Percentiles rank a stretch among this genome's conserved stretches.
These are phyloP conservation scores for Corticium candelabrum DNA, from an alignment of 37 sponge, comb jelly and placozoan species.

Conservation along the genomic window DNA sequence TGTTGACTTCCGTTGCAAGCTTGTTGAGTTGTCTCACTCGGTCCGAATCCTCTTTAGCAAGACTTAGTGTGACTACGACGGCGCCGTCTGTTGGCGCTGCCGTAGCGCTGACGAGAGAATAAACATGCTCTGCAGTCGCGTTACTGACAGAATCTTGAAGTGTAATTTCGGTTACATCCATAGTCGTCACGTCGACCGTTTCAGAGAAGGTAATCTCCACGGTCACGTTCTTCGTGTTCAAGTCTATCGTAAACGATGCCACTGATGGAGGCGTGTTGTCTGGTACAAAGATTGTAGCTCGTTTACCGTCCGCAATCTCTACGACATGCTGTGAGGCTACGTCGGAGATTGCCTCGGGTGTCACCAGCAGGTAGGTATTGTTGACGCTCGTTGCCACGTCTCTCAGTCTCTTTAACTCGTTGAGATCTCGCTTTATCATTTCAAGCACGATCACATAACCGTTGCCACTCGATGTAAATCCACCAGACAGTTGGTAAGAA, in stretches of 20 bases:
- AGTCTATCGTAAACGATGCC: constrained; percentile 10
- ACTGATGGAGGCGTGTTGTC: constrained; percentile 14
- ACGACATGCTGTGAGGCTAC: constrained; percentile 14
- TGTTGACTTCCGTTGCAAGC: constrained; percentile 21
- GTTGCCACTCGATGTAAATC: constrained; percentile 27
- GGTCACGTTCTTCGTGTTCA: not conserved
- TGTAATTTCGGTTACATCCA: constrained; percentile 2
- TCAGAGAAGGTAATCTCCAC: constrained; percentile 14
- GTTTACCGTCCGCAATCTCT: not conserved
- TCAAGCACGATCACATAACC: not conserved
- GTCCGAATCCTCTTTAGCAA: constrained; percentile 50
- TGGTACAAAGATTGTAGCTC: not conserved
- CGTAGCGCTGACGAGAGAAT: not conserved
- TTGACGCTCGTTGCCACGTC: constrained; percentile 12
- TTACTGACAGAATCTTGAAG: constrained; percentile 12
- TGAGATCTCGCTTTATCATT: not conserved
- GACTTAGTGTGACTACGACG: not conserved
- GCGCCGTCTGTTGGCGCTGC: not conserved
- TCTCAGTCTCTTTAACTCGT: constrained; percentile 14
- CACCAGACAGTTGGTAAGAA: constrained; percentile 54
- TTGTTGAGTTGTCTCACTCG: constrained; percentile 26
- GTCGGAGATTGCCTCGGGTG: constrained; percentile 49
- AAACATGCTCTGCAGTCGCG: not conserved
- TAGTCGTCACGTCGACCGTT: constrained; percentile 6
- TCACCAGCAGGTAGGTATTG: constrained; percentile 46